Evolutionary conservation across 1,140 invertebrate species (phyloP).

Genomic region (Drosophila sp.): DNA sequence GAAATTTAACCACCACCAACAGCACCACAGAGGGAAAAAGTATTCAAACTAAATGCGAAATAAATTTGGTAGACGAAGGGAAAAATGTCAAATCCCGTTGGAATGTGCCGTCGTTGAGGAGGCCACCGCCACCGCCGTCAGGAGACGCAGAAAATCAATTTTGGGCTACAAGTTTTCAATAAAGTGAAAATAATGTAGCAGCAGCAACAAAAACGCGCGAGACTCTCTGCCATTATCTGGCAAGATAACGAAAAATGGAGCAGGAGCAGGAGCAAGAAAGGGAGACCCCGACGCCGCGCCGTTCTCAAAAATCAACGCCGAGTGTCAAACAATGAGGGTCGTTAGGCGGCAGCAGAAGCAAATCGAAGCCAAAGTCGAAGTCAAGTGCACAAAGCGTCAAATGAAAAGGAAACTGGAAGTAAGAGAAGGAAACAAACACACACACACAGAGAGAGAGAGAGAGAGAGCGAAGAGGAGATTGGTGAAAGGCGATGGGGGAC

Average conservation of each 20-base stretch:
- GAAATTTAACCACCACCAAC: slow-evolving; percentile 61
- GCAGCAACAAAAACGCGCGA: slow-evolving; percentile 33
- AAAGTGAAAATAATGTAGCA: slow-evolving; percentile 79
- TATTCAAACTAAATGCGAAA: slow-evolving; percentile 79
- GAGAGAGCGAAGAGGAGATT: background rate
- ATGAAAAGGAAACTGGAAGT: slow-evolving; percentile 68
- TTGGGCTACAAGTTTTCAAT: slow-evolving; percentile 78
- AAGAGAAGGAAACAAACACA: background rate
- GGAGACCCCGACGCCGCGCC: slow-evolving; percentile 32
- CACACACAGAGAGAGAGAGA: background rate
- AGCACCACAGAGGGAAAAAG: slow-evolving; percentile 67
- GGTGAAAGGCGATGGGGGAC: slow-evolving; percentile 28
- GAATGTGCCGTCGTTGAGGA: slow-evolving; percentile 40
- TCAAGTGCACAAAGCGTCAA: slow-evolving; percentile 80
- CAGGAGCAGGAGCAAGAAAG: slow-evolving; percentile 1
- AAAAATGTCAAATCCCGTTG: slow-evolving; percentile 72
- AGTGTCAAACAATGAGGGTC: slow-evolving; percentile 80
- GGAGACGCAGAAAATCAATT: slow-evolving; percentile 78
- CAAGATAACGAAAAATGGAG: slow-evolving; percentile 46
- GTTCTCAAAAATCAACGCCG: slow-evolving; percentile 69
- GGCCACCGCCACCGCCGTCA: slow-evolving; percentile 47
- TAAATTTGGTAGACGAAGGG: slow-evolving; percentile 70
- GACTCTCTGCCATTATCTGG: slow-evolving; percentile 59
- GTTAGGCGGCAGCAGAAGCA: slow-evolving; percentile 62
- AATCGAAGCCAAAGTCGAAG: slow-evolving; percentile 45